phyloP scores from a whole-genome alignment of 2,113 vertebrate species.

The Semicossyphus pulcher region DNA sequence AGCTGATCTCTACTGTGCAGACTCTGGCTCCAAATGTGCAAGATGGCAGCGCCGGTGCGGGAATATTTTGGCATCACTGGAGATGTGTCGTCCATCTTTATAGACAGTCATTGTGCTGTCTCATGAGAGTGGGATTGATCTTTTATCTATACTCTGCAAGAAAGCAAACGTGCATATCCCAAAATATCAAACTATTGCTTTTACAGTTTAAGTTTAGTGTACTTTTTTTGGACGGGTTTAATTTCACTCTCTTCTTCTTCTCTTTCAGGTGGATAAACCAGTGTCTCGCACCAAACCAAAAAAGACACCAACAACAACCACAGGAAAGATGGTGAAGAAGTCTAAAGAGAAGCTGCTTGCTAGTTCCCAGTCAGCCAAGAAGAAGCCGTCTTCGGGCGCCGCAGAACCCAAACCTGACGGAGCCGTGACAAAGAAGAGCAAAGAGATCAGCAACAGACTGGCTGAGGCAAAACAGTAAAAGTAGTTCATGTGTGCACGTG shows the following conservation, averaged over 20 bases:
- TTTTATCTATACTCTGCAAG: slow-evolving; percentile 8
- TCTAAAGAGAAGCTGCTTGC: slow-evolving; percentile 92
- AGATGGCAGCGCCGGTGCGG: too few species aligned
- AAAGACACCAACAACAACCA: slow-evolving; percentile 90
- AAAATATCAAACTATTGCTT: background rate
- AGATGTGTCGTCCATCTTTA: too few species aligned
- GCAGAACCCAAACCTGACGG: slow-evolving; percentile 84
- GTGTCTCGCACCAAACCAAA: slow-evolving; percentile 92
- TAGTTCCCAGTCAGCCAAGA: slow-evolving; percentile 90
- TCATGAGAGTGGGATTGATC: background rate
- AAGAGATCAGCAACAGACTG: slow-evolving; percentile 99
- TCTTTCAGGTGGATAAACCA: slow-evolving; percentile 89
- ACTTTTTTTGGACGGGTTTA: background rate
- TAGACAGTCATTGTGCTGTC: too few species aligned
- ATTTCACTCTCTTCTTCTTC: slow-evolving; percentile 20
- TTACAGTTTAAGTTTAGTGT: background rate
- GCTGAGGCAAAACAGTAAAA: slow-evolving; percentile 97
- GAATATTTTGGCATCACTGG: too few species aligned
- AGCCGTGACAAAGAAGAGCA: slow-evolving; percentile 91
- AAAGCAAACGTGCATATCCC: slow-evolving; percentile 7
- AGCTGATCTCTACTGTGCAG: too few species aligned
- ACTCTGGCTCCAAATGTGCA: too few species aligned
- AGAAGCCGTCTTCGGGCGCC: slow-evolving; percentile 85
- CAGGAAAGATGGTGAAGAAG: slow-evolving; percentile 89
- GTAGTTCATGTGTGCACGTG: slow-evolving; percentile 70